Evolutionary conservation across 2,113 vertebrate species (phyloP).

Genomic region (Oncorhynchus kisutch): DNA sequence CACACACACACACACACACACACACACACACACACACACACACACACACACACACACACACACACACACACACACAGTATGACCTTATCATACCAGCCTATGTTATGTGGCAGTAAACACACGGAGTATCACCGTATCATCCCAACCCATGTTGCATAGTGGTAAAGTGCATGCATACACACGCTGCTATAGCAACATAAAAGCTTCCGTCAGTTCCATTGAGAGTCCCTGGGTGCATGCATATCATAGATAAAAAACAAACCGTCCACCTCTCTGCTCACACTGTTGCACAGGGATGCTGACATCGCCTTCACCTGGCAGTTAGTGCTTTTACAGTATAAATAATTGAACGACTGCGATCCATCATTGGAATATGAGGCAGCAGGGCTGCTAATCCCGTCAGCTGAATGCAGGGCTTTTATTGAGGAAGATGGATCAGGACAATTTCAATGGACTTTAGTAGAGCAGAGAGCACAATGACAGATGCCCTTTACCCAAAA

Average conservation of each 20-base stretch:
- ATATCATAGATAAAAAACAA: conserved; percentile 65
- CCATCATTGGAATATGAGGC: conserved; percentile 68
- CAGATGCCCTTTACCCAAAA: conserved; percentile 72
- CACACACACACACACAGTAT: neutral
- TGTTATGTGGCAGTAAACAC: neutral
- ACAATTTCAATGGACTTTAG: conserved; percentile 57
- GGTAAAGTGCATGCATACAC: neutral
- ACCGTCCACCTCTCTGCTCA: conserved; percentile 48
- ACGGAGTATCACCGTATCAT: neutral
- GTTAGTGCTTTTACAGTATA: conserved; percentile 75
- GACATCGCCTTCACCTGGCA: conserved; percentile 76
- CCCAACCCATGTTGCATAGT: neutral
- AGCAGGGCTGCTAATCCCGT: conserved; percentile 66
- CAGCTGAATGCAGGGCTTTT: conserved; percentile 63
- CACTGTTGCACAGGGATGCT: conserved; percentile 71
- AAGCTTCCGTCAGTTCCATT: neutral
- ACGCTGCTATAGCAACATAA: neutral
- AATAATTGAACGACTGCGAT: conserved; percentile 75
- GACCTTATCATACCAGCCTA: conserved; percentile 2
- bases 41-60: neutral
- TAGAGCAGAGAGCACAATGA: conserved; percentile 53
- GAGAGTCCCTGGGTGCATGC: conserved; percentile 22
- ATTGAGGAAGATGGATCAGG: conserved; percentile 43
- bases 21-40: neutral
- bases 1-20: neutral